Base-by-base conservation (phyloP, 1,140 invertebrate genomes). In the Drosophila trapezifrons region DNA sequence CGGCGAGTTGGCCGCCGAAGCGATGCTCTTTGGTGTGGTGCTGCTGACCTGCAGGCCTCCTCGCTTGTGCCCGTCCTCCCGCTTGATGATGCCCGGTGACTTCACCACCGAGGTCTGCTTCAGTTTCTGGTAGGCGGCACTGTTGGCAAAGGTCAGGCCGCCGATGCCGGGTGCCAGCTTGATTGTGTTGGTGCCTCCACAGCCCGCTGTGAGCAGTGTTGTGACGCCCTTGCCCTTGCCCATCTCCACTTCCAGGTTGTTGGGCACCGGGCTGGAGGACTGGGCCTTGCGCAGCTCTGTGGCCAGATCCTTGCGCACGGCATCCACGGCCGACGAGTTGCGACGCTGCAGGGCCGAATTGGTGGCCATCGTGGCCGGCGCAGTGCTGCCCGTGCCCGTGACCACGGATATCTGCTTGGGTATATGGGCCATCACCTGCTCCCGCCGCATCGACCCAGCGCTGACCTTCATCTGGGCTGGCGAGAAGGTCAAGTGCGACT, bases 401-500 rank as follows among this genome's bases (percentile, higher is more conserved):
- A 65, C 79, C 32, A 76, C 58, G 60, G 93, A 93, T 66, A 93
- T 91, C 74, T 94, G 90, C 69, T 94, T 93, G 70, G 94, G 94
- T 57, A 94, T 94, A 40, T 94, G 93, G n/a, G 91, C 92, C 83
- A 94, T 93, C 6, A 91, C 71, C 51, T 91, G 90, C 25, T 91
- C 90, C 4, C 90, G 56, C 1, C 90, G 90, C 75, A 91, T 55
- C 3, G 90, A 90, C 2, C 81, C 81, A 0, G 90, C 90, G 18
- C 76, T 91, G 25, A 95, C 92, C 91, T 95, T 95, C 58, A 95
- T 94, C 54, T 93, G 93, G 32, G 94, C 93, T 12, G 94, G 94
- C 22, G 95, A 95, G 77, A 95, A 95, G 27, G 94, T 95, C 84
- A 95, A 91, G 81, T 95, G 94, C 59, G 94, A 95, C 71, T 94